phyloP scores from a whole-genome alignment of 2,113 vertebrate species.

The Thymallus thymallus region DNA sequence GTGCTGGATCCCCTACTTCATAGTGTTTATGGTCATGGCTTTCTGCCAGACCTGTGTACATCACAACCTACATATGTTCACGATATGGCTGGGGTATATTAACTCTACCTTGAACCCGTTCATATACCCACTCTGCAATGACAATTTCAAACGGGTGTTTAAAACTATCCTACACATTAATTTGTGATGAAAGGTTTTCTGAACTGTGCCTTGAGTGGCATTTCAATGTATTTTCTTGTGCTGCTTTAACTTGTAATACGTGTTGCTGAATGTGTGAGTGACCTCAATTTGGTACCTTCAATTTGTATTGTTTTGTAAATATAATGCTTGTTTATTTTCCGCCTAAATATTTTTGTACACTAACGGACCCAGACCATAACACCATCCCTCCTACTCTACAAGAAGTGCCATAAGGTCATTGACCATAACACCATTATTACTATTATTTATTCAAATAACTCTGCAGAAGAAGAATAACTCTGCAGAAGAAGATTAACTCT shows the following conservation, averaged over 20 bases:
- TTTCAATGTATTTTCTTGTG: too few relatives aligned
- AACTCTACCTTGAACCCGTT: slow-evolving; percentile 96
- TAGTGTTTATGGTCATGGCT: slow-evolving; percentile 88
- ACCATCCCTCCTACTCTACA: too few relatives aligned
- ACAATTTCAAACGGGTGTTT: slow-evolving; percentile 92
- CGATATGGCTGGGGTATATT: slow-evolving; percentile 94
- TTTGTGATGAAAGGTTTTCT: background rate
- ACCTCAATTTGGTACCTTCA: background rate
- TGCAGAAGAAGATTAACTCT: too few relatives aligned
- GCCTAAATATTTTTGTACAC: background rate
- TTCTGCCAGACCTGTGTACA: slow-evolving; percentile 77
- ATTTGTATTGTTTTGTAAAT: background rate
- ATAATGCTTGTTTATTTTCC: background rate
- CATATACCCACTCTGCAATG: slow-evolving; percentile 93
- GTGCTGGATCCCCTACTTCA: slow-evolving; percentile 97
- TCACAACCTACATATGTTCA: slow-evolving; percentile 84
- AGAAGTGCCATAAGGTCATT: too few relatives aligned
- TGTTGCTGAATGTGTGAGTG: background rate
- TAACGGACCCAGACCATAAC: background rate
- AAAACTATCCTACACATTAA: slow-evolving; percentile 82
- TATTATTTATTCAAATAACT: too few relatives aligned
- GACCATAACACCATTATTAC: background rate
- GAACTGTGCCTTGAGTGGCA: background rate
- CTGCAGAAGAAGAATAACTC: too few relatives aligned
- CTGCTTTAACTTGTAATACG: background rate